Base-by-base conservation (phyloP, 23 tunicate genomes). In the Trididemnum nubilum region DNA sequence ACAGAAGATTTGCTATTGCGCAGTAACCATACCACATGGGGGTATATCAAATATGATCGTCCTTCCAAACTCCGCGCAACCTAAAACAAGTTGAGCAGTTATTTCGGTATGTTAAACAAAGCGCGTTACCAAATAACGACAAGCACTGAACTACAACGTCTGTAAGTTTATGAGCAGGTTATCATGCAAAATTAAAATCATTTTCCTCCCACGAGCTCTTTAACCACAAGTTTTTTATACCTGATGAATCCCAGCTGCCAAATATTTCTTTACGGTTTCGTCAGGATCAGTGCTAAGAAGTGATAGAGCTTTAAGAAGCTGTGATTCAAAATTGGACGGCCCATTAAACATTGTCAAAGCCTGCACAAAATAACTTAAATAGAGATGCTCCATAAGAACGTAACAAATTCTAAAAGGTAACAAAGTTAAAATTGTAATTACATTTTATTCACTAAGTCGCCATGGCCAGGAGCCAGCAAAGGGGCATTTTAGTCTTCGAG, bases 161-260 rank as follows among this genome's bases (percentile, higher is more conserved):
- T 18, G 18, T 49, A 4, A 63, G 7, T 63, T 7, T 28, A 18
- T 63, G 27, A 63, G 7, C 27, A 63, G 69, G 27, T 23, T 19
- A 7, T 63, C 27, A 24, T 15, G 19, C 69, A 63, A 63, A 23
- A 21, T n/a, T n/a, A n/a, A n/a, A n/a, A n/a, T n/a, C n/a, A n/a
- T n/a, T n/a, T n/a, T n/a, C n/a, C n/a, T n/a, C n/a, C n/a, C n/a
- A n/a, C n/a, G n/a, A n/a, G n/a, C n/a, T n/a, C n/a, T n/a, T n/a
- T n/a, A n/a, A n/a, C n/a, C n/a, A n/a, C n/a, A n/a, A n/a, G n/a
- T n/a, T n/a, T n/a, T n/a, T n/a, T 38, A 23, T 39, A 85, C 88
- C 82, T 85, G 83, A 77, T 85, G 83, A 36, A 85, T 19, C 5
- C 88, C 88, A 37, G 88, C 35, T 23, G 88, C 88, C 22, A 65